These are phyloP conservation scores for Perca schrenkii DNA, from an alignment of 2,113 vertebrate species.

Conservation along the genomic window DNA sequence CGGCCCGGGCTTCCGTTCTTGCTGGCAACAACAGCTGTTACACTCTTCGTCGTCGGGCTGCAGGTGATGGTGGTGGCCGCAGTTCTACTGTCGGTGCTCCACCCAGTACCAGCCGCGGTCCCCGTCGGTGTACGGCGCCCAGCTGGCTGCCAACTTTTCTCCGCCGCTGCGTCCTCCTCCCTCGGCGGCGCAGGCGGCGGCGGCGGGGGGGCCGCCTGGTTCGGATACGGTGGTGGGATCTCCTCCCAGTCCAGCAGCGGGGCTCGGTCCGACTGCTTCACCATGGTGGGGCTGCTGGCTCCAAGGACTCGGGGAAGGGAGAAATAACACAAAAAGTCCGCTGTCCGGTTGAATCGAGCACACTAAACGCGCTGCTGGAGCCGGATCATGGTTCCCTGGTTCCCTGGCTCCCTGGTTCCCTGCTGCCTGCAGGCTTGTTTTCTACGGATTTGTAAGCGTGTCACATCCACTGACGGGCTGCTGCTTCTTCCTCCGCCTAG, in stretches of 20 bases:
- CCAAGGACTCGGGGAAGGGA: not conserved
- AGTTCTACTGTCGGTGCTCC: slow-evolving; percentile 46
- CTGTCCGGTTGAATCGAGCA: not conserved
- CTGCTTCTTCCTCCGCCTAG: slow-evolving; percentile 38
- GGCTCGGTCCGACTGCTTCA: slow-evolving; percentile 91
- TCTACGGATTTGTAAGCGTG: slow-evolving; percentile 76
- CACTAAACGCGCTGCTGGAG: slow-evolving; percentile 27
- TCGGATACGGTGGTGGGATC: slow-evolving; percentile 86
- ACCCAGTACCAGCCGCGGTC: slow-evolving; percentile 61
- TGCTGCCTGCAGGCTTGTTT: slow-evolving; percentile 56
- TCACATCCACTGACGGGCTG: slow-evolving; percentile 74
- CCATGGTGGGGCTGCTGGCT: slow-evolving; percentile 83
- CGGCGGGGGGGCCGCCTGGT: slow-evolving; percentile 62
- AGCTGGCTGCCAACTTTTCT: slow-evolving; percentile 65
- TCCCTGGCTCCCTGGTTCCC: slow-evolving; percentile 42
- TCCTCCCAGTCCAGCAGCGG: slow-evolving; percentile 95
- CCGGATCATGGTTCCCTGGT: slow-evolving; percentile 62
- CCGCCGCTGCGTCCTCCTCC: slow-evolving; percentile 56
- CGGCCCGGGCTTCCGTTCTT: slow-evolving; percentile 58
- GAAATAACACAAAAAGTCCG: slow-evolving; percentile 13
- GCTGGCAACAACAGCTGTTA: slow-evolving; percentile 71
- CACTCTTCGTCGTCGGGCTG: slow-evolving; percentile 43
- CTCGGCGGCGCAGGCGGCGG: slow-evolving; percentile 34
- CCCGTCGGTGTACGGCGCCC: slow-evolving; percentile 49
- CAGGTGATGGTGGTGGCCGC: slow-evolving; percentile 26